phyloP scores from a whole-genome alignment of 2,888 invertebrate species.

The Orthosia gracilis region DNA sequence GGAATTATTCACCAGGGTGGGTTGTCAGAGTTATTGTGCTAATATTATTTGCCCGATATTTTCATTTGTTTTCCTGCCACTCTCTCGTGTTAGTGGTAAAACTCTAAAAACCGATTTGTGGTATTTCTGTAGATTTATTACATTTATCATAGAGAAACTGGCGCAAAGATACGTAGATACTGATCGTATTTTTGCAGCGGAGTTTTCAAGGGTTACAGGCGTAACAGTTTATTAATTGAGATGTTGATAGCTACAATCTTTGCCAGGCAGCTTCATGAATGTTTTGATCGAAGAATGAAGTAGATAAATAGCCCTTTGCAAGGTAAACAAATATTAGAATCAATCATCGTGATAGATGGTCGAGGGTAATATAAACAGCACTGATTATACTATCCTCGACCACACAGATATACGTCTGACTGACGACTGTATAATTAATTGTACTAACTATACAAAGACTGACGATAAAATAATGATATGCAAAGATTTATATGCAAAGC shows the following conservation, averaged over 20 bases:
- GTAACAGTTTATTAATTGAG: slow-evolving; percentile 36
- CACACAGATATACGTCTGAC: not conserved
- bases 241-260: slow-evolving; percentile 54
- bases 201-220: slow-evolving; percentile 3
- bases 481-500: not conserved
- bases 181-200: not conserved
- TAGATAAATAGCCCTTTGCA: slow-evolving; percentile 46
- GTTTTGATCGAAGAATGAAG: slow-evolving; percentile 39
- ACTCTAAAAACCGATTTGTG: no score
- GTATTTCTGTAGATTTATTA: no score
- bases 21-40: no score
- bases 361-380: slow-evolving; percentile 18
- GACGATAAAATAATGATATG: slow-evolving; percentile 11
- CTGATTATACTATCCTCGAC: no score
- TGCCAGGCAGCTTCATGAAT: slow-evolving; percentile 41
- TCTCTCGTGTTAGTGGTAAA: no score
- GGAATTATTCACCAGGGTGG: no score
- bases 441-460: slow-evolving; percentile 14
- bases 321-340: slow-evolving; percentile 37
- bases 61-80: no score
- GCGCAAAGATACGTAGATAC: no score
- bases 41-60: no score
- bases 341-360: slow-evolving; percentile 44
- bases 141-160: no score
- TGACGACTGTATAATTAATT: slow-evolving; percentile 27